These are phyloP conservation scores for Siphamia tubifer DNA, from an alignment of 2,113 vertebrate genomes.

Conservation along the genomic window DNA sequence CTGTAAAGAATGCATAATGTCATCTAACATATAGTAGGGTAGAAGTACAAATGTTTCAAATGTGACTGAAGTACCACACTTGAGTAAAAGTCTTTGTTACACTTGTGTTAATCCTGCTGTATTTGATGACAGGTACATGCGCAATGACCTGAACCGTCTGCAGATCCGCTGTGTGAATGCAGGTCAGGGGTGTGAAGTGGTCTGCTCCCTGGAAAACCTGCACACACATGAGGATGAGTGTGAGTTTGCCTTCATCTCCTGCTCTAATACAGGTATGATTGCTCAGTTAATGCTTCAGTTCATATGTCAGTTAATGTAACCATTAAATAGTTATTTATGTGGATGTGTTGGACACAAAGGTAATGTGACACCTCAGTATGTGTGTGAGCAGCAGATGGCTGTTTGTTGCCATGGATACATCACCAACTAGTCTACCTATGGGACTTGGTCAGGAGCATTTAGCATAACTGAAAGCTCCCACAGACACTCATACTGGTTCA, in stretches of 20 bases:
- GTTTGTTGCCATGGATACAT: conserved; percentile 57
- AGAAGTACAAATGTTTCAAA: too few species aligned
- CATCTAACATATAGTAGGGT: too few species aligned
- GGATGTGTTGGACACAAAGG: not conserved
- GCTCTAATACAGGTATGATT: conserved; percentile 81
- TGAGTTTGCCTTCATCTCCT: conserved; percentile 82
- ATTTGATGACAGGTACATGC: conserved; percentile 84
- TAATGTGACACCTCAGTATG: conserved; percentile 49
- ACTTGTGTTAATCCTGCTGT: not conserved
- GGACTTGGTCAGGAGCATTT: not conserved
- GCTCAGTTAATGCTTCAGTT: not conserved
- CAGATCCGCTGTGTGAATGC: conserved; percentile 87
- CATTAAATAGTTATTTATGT: not conserved
- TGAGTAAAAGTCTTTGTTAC: too few species aligned
- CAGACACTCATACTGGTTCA: conserved; percentile 12
- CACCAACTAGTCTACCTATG: conserved; percentile 6
- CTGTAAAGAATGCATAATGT: too few species aligned
- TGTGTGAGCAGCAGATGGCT: conserved; percentile 42
- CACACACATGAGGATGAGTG: conserved; percentile 87
- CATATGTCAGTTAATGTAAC: not conserved
- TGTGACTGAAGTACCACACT: too few species aligned
- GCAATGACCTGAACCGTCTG: conserved; percentile 87
- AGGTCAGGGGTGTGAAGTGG: conserved; percentile 82
- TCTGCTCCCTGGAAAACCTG: conserved; percentile 87
- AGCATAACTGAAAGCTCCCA: not conserved